Evolutionary conservation across 2,888 invertebrate species (phyloP).

Genomic region (Antheraea yamamai): DNA sequence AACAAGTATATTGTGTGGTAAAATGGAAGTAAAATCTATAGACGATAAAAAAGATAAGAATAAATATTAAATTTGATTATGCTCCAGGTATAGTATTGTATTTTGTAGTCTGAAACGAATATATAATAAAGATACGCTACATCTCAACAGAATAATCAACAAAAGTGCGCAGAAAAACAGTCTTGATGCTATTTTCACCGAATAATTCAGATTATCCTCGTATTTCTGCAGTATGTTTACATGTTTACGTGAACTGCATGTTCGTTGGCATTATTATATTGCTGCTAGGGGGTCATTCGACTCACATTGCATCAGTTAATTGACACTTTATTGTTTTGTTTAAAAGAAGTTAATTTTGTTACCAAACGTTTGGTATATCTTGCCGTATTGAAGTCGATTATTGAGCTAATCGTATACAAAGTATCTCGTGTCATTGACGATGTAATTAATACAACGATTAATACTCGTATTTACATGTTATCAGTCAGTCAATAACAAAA

Average conservation of each 20-base stretch:
- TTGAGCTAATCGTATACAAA: neutral
- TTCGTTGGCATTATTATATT: neutral
- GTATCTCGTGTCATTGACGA: neutral
- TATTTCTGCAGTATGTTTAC: neutral
- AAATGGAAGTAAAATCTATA: too few species aligned
- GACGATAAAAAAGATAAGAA: too few species aligned
- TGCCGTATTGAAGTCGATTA: neutral
- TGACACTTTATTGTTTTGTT: neutral
- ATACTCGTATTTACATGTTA: neutral
- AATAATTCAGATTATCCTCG: neutral
- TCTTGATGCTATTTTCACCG: neutral
- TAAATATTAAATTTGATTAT: too few species aligned
- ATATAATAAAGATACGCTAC: neutral
- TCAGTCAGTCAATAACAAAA: neutral
- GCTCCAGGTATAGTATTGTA: too few species aligned
- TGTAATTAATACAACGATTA: neutral
- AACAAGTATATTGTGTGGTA: neutral
- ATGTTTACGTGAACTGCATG: neutral
- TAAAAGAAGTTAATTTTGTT: slow-evolving; percentile 1
- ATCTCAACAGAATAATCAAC: neutral
- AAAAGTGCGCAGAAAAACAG: neutral
- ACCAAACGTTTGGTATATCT: neutral
- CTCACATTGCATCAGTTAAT: neutral
- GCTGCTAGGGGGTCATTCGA: neutral
- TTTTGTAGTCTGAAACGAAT: too few species aligned